phyloP scores from a whole-genome alignment of 1,140 invertebrate genomes.

The Lepidotrigona ventralis region DNA sequence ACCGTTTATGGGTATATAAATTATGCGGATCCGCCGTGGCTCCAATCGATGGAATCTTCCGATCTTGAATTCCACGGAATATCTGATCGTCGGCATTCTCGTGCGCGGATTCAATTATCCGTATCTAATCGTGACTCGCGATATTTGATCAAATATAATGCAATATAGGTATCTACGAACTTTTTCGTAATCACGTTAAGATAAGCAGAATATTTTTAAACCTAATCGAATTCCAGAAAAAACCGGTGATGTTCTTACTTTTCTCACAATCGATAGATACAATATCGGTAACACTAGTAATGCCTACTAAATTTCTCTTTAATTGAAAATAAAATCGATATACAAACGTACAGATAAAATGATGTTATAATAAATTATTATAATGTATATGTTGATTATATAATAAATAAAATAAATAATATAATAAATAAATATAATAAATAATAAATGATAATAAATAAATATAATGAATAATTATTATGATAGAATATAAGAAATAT shows the following conservation, averaged over 20 bases:
- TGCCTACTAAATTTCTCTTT: not conserved
- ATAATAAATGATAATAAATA: too few relatives aligned
- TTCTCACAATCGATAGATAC: not conserved
- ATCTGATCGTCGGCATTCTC: not conserved
- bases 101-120: not conserved
- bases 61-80: not conserved
- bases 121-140: not conserved
- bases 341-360: not conserved
- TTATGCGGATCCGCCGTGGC: not conserved
- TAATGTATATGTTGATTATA: too few relatives aligned
- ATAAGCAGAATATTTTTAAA: not conserved
- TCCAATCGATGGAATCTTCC: not conserved
- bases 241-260: not conserved
- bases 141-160: not conserved
- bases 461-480: too few relatives aligned
- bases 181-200: not conserved
- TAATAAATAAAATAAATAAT: too few relatives aligned
- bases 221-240: not conserved
- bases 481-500: too few relatives aligned
- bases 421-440: too few relatives aligned
- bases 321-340: not conserved
- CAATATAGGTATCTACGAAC: too few relatives aligned
- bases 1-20: not conserved
- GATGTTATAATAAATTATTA: too few relatives aligned
- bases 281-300: not conserved